Evolutionary conservation across 2,888 invertebrate genomes (phyloP).

Genomic region (Alviniconcha strummeri): DNA sequence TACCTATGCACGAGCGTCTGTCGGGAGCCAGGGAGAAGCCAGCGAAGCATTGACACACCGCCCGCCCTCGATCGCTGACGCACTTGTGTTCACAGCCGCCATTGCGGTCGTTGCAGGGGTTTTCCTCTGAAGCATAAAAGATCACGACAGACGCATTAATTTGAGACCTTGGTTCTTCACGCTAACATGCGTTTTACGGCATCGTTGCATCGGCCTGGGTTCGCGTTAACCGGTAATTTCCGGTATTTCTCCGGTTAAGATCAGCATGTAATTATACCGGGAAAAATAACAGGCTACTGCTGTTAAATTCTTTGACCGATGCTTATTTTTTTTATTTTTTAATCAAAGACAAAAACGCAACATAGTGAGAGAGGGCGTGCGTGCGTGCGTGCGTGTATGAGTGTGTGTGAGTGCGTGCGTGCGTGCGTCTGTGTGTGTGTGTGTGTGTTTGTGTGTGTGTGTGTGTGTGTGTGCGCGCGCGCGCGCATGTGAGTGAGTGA

Average conservation of each 20-base stretch:
- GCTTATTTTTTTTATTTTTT: neutral
- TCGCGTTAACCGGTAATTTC: too few species aligned
- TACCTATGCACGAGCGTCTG: slow-evolving; percentile 71
- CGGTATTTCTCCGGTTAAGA: too few species aligned
- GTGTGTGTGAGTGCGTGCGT: neutral
- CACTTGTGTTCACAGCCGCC: slow-evolving; percentile 67
- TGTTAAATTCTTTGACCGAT: too few species aligned
- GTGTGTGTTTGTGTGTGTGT: neutral
- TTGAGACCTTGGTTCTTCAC: too few species aligned
- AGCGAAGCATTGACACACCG: slow-evolving; percentile 68
- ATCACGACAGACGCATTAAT: neutral
- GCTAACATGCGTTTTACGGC: too few species aligned
- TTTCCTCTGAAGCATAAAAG: slow-evolving; percentile 46
- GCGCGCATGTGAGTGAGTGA: neutral
- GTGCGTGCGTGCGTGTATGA: neutral
- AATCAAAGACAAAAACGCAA: neutral
- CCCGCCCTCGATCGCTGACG: slow-evolving; percentile 56
- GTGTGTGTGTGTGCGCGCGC: neutral
- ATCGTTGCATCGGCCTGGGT: too few species aligned
- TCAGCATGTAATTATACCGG: too few species aligned
- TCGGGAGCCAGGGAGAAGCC: slow-evolving; percentile 72
- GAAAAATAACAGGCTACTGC: too few species aligned
- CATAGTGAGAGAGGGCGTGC: neutral
- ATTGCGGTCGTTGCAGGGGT: slow-evolving; percentile 61
- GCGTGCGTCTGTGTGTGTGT: neutral